Evolutionary conservation across 2,113 vertebrate genomes (phyloP).

Genomic region (Embiotoca jacksoni): DNA sequence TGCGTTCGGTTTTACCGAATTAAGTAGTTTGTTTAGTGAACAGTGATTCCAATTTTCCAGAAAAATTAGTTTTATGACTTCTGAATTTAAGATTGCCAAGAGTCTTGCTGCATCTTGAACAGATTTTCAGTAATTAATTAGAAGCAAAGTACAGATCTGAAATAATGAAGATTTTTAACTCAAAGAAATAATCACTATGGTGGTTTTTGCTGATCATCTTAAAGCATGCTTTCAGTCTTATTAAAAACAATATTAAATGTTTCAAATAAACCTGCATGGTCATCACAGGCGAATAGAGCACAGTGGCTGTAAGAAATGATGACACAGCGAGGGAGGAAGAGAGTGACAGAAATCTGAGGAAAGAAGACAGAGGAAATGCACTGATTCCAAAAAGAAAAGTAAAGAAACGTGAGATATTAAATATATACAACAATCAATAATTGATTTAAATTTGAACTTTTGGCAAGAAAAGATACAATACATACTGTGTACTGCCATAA

Average conservation of each 20-base stretch:
- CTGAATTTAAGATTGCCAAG: background rate
- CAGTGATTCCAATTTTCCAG: conserved; percentile 22
- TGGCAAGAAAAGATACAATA: too few relatives aligned
- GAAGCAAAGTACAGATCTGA: conserved; percentile 2
- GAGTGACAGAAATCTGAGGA: too few relatives aligned
- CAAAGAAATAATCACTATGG: background rate
- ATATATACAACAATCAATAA: too few relatives aligned
- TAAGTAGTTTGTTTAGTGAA: conserved; percentile 43
- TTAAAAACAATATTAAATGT: background rate
- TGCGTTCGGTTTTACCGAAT: conserved; percentile 38
- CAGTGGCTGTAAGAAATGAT: background rate
- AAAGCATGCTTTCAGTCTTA: background rate
- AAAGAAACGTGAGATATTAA: background rate
- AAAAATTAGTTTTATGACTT: conserved; percentile 3
- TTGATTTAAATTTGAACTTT: too few relatives aligned
- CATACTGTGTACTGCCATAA: too few relatives aligned
- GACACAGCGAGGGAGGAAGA: background rate
- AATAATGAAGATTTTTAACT: conserved; percentile 1
- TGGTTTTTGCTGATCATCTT: conserved; percentile 1
- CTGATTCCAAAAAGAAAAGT: background rate
- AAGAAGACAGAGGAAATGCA: background rate
- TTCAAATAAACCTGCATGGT: background rate
- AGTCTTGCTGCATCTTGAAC: background rate
- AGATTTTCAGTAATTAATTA: conserved; percentile 30
- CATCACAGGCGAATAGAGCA: background rate